Percentiles rank a stretch among this genome's conserved stretches.
These are phyloP conservation scores for Holcopasites calliopsidis DNA, from an alignment of 1,140 invertebrate genomes.

Conservation along the genomic window DNA sequence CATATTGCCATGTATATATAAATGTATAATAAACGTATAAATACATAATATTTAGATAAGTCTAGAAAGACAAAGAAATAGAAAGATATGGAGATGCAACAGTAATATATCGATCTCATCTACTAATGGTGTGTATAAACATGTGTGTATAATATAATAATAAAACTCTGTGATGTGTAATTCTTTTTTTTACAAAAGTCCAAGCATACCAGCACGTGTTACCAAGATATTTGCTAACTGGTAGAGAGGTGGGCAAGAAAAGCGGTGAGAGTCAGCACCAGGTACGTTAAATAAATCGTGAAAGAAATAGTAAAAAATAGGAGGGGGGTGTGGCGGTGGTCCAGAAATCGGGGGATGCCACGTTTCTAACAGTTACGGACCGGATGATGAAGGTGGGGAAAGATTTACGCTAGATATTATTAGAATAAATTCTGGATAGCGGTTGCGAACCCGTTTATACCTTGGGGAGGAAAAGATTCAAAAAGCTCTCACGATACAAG, in stretches of 20 bases:
- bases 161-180: constrained; percentile 57
- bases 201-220: constrained; percentile 67
- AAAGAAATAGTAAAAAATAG: constrained; percentile 41
- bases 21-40: constrained; percentile 26
- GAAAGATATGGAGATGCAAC: constrained; percentile 58
- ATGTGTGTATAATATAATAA: constrained; percentile 58
- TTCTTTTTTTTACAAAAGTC: constrained; percentile 57
- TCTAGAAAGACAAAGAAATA: constrained; percentile 36
- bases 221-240: constrained; percentile 67
- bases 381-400: constrained; percentile 43
- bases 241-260: constrained; percentile 72
- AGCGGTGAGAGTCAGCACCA: constrained; percentile 75
- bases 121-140: constrained; percentile 52
- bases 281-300: constrained; percentile 54
- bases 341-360: constrained; percentile 62
- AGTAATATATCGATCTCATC: constrained; percentile 58
- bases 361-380: constrained; percentile 69
- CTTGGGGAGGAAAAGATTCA: not conserved
- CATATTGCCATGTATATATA: constrained; percentile 35
- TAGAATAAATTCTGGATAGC: constrained; percentile 65
- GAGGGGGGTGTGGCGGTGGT: constrained; percentile 29
- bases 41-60: constrained; percentile 28
- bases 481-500: too few relatives aligned
- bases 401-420: constrained; percentile 68
- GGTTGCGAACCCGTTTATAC: constrained; percentile 49